Evolutionary conservation across 2,797 vertebrate species (phyloP), one percentile per base, ranked within the genome.

Genomic region (Gallinago stenura): DNA sequence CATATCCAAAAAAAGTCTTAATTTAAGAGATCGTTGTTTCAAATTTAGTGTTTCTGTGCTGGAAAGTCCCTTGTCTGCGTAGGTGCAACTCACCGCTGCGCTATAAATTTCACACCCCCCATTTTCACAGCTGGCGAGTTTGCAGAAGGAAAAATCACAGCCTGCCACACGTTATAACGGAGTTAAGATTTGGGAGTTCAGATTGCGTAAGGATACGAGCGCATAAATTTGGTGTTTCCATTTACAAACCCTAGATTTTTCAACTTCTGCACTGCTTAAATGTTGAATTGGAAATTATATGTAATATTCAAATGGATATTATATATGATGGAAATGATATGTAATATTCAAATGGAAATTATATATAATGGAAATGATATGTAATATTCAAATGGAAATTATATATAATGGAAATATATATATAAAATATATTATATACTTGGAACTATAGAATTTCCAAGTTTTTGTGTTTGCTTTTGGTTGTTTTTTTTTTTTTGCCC

Each of bases 161-260:
- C 6, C 35, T 72, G 62, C 66, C 4, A 15, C 9, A 20, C 3
- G 1, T 33, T 30, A 4, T 14, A 73, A 33, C 12, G 60, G 10
- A 48, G 10, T 37, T 64, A 51, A 62, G 18, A 39, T 0, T 39
- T 12, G 1, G 3, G 46, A 41, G 19, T 43, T 83, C 43, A n/a
- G 12, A 61, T 9, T 20, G 25, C 13, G 50, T 31, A 37, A 83
- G 84, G 10, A 53, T 11, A 2, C 0, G 2, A 35, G 21, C 1
- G 1, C 6, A 51, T n/a, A 24, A 35, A 64, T 50, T 41, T 13
- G 8, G 4, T 8, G 2, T n/a, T 86, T 50, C 24, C n/a, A 51
- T 64, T 88, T 83, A 46, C 35, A 70, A 80, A 53, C 15, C 24
- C 37, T 35, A 57, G 9, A 17, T 73, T 87, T 91, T 81, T 66